Percentiles rank a stretch among this genome's conserved stretches.
Conservation (phyloP, 1,140 invertebrate genomes). For the Saccostrea echinata region DNA sequence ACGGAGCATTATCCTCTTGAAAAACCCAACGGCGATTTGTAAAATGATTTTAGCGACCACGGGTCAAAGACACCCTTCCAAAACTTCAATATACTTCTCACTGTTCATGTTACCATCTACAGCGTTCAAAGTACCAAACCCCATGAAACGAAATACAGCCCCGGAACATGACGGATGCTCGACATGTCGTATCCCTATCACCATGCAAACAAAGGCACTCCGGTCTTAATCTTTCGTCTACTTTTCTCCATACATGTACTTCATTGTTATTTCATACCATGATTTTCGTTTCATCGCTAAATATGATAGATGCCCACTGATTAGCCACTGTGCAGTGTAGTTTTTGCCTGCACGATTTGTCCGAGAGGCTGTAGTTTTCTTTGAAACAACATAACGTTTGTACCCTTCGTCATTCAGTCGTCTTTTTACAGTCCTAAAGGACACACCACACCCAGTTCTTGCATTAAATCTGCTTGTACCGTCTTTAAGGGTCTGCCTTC, state of each 20-base stretch:
- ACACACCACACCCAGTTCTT: not conserved
- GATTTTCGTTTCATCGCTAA: too few species aligned
- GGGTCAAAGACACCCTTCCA: too few species aligned
- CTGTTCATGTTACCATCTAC: not conserved
- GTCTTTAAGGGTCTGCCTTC: too few species aligned
- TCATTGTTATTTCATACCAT: too few species aligned
- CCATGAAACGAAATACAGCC: too few species aligned
- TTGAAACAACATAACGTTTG: constrained; percentile 21
- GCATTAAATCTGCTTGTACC: too few species aligned
- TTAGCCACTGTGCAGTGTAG: not conserved
- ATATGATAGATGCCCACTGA: not conserved
- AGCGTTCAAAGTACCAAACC: not conserved
- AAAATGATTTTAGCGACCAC: too few species aligned
- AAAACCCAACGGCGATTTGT: too few species aligned
- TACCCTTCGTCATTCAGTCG: constrained; percentile 23
- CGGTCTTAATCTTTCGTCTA: not conserved
- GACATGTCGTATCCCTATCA: constrained; percentile 11
- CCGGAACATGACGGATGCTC: too few species aligned
- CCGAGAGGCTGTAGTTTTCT: constrained; percentile 37
- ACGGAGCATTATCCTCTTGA: too few species aligned
- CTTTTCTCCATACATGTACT: not conserved
- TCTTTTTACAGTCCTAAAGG: not conserved
- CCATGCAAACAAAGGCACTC: constrained; percentile 21
- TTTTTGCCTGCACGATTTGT: not conserved
- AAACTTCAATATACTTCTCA: not conserved